Base-by-base conservation (phyloP, 2,797 vertebrate genomes). In the Hemibagrus guttatus region DNA sequence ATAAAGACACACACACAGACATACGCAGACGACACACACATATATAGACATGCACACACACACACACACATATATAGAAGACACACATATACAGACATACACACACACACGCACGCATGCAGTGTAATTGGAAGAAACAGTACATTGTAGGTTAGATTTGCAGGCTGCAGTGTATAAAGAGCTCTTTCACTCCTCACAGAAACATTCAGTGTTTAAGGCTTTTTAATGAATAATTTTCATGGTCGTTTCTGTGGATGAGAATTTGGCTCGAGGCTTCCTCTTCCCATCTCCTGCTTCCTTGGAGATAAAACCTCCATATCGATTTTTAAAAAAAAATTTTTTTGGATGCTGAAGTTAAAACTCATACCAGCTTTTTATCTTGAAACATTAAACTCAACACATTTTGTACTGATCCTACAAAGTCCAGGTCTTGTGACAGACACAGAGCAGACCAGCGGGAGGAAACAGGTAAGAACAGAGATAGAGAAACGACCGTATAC, bases 401-500 rank as follows among this genome's bases (percentile, higher is more conserved):
- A 26, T 71, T 58, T n/a, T 26, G 13, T 59, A 12, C 8, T 54
- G 42, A 66, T 31, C 21, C 19, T 64, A 28, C 23, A 61, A 75
- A 61, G 19, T n/a, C 16, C 12, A 58, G 28, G 9, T 16, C 63
- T 71, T n/a, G 54, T 17, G 39, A 6, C 16, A 31, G 28, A 19
- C 31, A 4, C 81, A 26, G 31, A 42, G 52, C 13, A 58, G 86
- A 31, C 14, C 28, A 46, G 35, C 16, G 46, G 14, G 23, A 86
- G 9, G 56, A n/a, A 23, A n/a, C 0, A 3, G 35, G 59, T 16
- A n/a, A 54, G 61, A 46, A 23, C 17, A 31, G 56, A 81, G 42
- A 56, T 3, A 8, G 13, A 58, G 19, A 26, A 54, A 23, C 58
- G n/a, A 84, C 16, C 23, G 26, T 35, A 58, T 66, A 96, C 96